Conservation (phyloP, 2,797 vertebrate genomes). For the Argentina silus region DNA sequence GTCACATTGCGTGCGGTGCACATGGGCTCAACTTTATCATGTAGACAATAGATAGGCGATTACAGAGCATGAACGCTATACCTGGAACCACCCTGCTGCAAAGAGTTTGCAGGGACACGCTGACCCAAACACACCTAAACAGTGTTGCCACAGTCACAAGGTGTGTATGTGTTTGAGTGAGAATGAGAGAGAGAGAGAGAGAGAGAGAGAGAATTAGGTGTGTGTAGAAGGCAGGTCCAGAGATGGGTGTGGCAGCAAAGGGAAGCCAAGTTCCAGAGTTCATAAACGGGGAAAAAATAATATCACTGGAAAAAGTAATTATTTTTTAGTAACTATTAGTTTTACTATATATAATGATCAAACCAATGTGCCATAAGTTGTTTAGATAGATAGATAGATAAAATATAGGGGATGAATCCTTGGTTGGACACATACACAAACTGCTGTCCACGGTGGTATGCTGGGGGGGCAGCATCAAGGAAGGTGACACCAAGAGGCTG, state of each 20-base stretch:
- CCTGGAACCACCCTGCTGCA: slow-evolving; percentile 41
- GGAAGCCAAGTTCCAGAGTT: neutral
- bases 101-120: slow-evolving; percentile 4
- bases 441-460: no score
- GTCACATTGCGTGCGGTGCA: slow-evolving; percentile 29
- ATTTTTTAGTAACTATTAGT: no score
- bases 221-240: slow-evolving; percentile 4
- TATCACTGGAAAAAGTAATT: no score
- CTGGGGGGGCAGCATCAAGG: no score
- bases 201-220: neutral
- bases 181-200: slow-evolving; percentile 35
- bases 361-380: neutral
- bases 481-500: no score
- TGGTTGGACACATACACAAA: no score
- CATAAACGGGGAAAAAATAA: no score
- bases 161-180: slow-evolving; percentile 37
- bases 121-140: slow-evolving; percentile 58
- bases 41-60: slow-evolving; percentile 52
- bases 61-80: slow-evolving; percentile 52
- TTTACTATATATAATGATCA: neutral
- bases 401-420: no score
- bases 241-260: slow-evolving; percentile 34
- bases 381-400: no score
- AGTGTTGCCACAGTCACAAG: slow-evolving; percentile 45
- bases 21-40: slow-evolving; percentile 40